Evolutionary conservation across 2,888 invertebrate genomes (phyloP), one percentile per base, ranked within the genome.

Genomic region (Nycteola revayana): DNA sequence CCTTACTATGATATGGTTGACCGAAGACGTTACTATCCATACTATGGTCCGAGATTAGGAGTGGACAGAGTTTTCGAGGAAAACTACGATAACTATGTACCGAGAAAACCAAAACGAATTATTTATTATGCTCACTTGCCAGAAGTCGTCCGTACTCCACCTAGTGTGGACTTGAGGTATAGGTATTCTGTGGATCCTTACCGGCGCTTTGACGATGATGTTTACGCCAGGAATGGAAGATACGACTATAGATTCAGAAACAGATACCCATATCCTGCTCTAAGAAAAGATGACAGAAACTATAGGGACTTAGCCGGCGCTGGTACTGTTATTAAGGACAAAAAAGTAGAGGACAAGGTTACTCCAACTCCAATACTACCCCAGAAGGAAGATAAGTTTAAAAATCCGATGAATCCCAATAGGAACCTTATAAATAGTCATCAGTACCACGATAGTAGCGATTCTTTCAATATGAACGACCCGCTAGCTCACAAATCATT

Each of bases 51-150:
- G 8, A 70, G 78, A 54, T 60, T 81, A 1, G 87, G 78, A 54
- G 60, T 81, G 1, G 87, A 87, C 35, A 72, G 85, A 55, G 14
- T 14, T 3, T 88, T 78, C 52, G 89, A 90, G 36, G 87, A 85
- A 11, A 53, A 59, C 1, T 80, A 83, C 33, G 85, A 88, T 44
- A 84, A 80, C 50, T 69, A 66, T 36, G 63, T 84, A 5, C 77
- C 85, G 1, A 70, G 86, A 32, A 90, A 90, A 59, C 90, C 90
- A 4, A 90, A 90, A 55, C 87, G 93, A 37, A 92, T 93, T 33
- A 92, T 93, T 36, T 93, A 93, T 61, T 93, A 93, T 51, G 93
- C 93, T 0, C 92, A 92, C 62, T 73, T 93, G 14, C 93, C 93
- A 6, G 93, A 93, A 70, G 91, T 93, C 2, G 91, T 92, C 0